Conservation (phyloP, 2,888 invertebrate species). For the Drosophila conformis region DNA sequence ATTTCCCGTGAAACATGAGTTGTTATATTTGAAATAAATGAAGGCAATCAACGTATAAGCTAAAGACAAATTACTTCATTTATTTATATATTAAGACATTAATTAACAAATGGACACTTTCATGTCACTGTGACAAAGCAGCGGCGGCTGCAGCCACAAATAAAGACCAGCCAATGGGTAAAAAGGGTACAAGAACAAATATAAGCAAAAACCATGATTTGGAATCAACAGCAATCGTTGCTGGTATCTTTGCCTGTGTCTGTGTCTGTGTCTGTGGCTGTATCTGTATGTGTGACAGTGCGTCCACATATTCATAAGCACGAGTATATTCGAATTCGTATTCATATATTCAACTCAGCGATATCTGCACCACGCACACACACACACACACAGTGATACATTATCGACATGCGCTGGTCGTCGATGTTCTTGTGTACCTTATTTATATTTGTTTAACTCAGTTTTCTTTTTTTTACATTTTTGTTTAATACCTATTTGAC, state of each 20-base stretch:
- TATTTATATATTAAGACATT: neutral
- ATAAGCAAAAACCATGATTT: constrained; percentile 64
- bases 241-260: constrained; percentile 33
- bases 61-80: neutral
- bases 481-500: constrained; percentile 83
- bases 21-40: neutral
- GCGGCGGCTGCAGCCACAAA: constrained; percentile 11
- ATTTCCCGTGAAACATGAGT: neutral
- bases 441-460: constrained; percentile 74
- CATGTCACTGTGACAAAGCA: constrained; percentile 43
- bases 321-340: constrained; percentile 31
- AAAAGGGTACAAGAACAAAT: constrained; percentile 57
- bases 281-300: constrained; percentile 20
- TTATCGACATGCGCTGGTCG: constrained; percentile 61
- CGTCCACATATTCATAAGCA: constrained; percentile 38
- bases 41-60: neutral
- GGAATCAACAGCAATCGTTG: constrained; percentile 46
- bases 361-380: constrained; percentile 60
- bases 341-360: constrained; percentile 48
- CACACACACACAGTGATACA: constrained; percentile 27
- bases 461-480: constrained; percentile 53
- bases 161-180: constrained; percentile 35
- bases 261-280: constrained; percentile 20
- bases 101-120: neutral
- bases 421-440: constrained; percentile 66